Percentiles rank a stretch among this genome's conserved stretches.
phyloP scores from a whole-genome alignment of 2,797 vertebrate species.

The Etheostoma nigrum region DNA sequence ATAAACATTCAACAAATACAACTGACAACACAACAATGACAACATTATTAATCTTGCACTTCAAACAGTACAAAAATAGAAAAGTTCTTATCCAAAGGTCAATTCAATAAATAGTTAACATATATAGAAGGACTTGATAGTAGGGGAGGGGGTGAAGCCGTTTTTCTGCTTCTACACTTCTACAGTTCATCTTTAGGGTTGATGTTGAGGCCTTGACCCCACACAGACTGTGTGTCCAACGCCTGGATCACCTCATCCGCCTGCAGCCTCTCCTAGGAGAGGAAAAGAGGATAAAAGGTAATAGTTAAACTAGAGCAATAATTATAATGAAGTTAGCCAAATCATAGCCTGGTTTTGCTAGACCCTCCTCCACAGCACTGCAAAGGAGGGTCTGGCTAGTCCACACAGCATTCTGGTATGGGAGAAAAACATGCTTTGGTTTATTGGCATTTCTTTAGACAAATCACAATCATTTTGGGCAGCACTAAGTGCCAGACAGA shows the following conservation, averaged over 20 bases:
- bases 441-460: too few relatives aligned
- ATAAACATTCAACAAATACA: constrained; percentile 23
- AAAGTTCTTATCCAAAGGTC: constrained; percentile 89
- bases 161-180: constrained; percentile 82
- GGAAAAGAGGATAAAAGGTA: not conserved
- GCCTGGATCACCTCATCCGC: constrained; percentile 93
- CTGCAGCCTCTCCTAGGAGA: constrained; percentile 92
- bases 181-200: constrained; percentile 97
- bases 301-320: not conserved
- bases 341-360: too few relatives aligned
- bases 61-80: constrained; percentile 98
- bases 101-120: constrained; percentile 94
- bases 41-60: constrained; percentile 77
- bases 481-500: too few relatives aligned
- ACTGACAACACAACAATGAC: constrained; percentile 44
- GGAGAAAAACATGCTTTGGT: too few relatives aligned
- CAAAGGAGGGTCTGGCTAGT: too few relatives aligned
- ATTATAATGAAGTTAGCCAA: not conserved
- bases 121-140: constrained; percentile 51
- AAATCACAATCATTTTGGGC: too few relatives aligned
- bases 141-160: constrained; percentile 19
- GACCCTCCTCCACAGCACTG: too few relatives aligned
- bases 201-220: constrained; percentile 85
- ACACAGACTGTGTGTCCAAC: constrained; percentile 85
- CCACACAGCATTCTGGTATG: too few relatives aligned